Conservation (phyloP, 2,113 vertebrate genomes). For the Glareola pratincola region DNA sequence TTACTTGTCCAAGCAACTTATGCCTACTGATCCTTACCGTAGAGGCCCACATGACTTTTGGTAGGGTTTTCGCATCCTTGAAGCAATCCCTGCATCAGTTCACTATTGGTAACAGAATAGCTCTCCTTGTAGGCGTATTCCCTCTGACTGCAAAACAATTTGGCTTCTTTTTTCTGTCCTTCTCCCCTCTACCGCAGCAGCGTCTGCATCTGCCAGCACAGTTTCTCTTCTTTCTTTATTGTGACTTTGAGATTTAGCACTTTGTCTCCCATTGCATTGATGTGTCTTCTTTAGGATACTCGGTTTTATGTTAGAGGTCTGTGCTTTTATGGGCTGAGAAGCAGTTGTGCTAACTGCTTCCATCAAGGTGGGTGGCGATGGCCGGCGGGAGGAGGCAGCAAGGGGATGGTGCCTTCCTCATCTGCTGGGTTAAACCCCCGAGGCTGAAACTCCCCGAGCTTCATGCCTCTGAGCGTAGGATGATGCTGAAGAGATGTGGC, state of each 20-base stretch:
- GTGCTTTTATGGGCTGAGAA: neutral
- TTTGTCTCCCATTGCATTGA: neutral
- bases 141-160: neutral
- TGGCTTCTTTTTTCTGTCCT: neutral
- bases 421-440: fast-evolving
- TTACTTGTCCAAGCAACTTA: neutral
- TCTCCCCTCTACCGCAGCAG: neutral
- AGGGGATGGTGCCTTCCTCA: neutral
- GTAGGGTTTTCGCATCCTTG: neutral
- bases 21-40: neutral
- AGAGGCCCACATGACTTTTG: neutral
- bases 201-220: neutral
- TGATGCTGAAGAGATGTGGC: neutral
- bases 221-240: neutral
- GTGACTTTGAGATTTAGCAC: neutral
- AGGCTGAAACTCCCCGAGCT: neutral
- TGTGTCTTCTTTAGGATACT: neutral
- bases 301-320: neutral
- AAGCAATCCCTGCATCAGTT: neutral
- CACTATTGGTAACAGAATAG: neutral
- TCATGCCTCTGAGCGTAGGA: neutral
- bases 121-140: neutral
- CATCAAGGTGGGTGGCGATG: neutral
- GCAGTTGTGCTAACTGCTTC: neutral
- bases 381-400: neutral